Base-by-base conservation (phyloP, 2,797 vertebrate genomes). In the Poeciliopsis gracilis region DNA sequence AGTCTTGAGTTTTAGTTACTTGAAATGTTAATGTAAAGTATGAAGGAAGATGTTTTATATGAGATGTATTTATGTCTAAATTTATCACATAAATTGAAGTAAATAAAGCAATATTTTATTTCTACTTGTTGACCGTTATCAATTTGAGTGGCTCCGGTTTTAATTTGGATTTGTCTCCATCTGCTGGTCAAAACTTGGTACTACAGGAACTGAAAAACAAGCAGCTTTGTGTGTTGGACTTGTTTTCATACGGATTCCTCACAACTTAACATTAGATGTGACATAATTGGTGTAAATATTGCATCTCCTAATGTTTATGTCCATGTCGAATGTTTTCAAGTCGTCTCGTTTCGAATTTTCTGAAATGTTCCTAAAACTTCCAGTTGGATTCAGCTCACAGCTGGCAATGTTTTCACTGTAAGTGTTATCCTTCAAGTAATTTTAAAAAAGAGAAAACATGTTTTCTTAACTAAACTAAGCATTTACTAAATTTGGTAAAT, bases 11-110 rank as follows among this genome's bases (percentile, higher is more conserved):
- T 82, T 16, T 15, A 79, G 63, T 6, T 70, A 86, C 47, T 77
- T 87, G 53, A 79, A 84, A 79, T 0, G 73, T 77, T 85, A 78
- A 83, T 84, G 63, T 86, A 83, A 5, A 41, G 30, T 8, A 81
- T 74, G 38, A 80, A 73, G 8, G 6, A 80, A 49, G 1, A 47
- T 88, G 75, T 85, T 86, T 85, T 86, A 41, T 78, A 75, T 66
- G 0, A 71, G 30, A 8, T 61, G 2, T 90, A 88, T 88, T 85
- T 86, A 86, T 87, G n/a, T 23, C 43, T 82, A 18, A 76, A 78
- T 46, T 78, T 85, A 51, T 79, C 4, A n/a, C 33, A 74, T 30
- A 77, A 38, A 38, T 1, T 61, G 5, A 18, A 5, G 47, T 12
- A 81, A 91, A 87, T 88, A 90, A 90, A 90, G 0, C 5, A 1